These are phyloP conservation scores for Drepana falcataria DNA, from an alignment of 2,888 invertebrate species.

Conservation along the genomic window DNA sequence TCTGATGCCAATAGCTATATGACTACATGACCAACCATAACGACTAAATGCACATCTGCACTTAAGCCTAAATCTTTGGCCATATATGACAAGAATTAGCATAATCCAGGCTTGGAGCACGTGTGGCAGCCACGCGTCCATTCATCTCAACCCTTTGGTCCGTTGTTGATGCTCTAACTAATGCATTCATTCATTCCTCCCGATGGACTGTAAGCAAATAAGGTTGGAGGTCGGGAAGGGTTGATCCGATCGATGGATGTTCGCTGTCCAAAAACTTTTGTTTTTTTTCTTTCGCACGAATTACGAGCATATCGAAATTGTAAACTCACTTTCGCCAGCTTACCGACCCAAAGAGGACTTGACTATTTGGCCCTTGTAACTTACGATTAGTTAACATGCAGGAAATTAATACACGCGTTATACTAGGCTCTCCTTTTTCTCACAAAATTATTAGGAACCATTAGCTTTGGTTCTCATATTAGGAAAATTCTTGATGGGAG, in stretches of 20 bases:
- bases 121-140: slow-evolving; percentile 46
- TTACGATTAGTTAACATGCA: no score
- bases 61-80: slow-evolving; percentile 22
- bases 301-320: no score
- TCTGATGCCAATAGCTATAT: no score
- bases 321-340: no score
- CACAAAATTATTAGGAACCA: no score
- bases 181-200: slow-evolving; percentile 35
- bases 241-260: slow-evolving; percentile 27
- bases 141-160: slow-evolving; percentile 43
- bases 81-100: slow-evolving; percentile 39
- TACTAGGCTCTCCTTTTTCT: no score
- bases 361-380: no score
- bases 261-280: slow-evolving; percentile 15
- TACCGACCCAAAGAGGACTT: no score
- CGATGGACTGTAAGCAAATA: slow-evolving; percentile 30
- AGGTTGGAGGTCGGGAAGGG: slow-evolving; percentile 19
- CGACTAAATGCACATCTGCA: neutral
- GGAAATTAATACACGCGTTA: no score
- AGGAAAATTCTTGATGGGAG: no score
- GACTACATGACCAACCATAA: no score
- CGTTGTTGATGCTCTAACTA: slow-evolving; percentile 26
- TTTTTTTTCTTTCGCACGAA: slow-evolving; percentile 4
- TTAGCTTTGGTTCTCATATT: no score
- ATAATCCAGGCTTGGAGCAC: slow-evolving; percentile 45